A percentile compares a stretch with the other conserved stretches of the same genome.
phyloP scores from a whole-genome alignment of 2,888 invertebrate species.

The Gandaritis pyraliata region DNA sequence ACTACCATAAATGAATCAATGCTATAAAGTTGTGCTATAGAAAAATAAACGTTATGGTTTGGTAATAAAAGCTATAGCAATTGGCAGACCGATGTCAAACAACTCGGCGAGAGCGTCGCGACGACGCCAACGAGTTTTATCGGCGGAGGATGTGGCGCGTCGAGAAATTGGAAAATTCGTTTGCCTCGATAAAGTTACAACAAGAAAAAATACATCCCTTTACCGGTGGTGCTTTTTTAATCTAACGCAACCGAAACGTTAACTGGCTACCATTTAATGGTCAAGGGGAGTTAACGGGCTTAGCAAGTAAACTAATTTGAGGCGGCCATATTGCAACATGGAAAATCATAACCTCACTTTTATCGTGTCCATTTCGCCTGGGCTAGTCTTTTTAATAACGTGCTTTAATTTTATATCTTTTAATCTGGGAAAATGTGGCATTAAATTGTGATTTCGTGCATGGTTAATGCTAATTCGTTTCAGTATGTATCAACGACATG shows the following conservation, averaged over 20 bases:
- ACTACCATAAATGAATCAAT: constrained; percentile 38
- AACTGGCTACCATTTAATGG: constrained; percentile 48
- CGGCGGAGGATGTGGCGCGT: constrained; percentile 66
- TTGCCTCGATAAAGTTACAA: constrained; percentile 65
- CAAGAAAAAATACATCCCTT: constrained; percentile 38
- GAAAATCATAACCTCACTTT: constrained; percentile 70
- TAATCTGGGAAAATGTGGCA: constrained; percentile 68
- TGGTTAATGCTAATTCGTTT: constrained; percentile 50
- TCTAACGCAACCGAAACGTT: constrained; percentile 47
- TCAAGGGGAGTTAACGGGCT: constrained; percentile 47
- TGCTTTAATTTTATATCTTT: constrained; percentile 78
- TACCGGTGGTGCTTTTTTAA: constrained; percentile 40
- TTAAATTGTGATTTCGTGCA: constrained; percentile 68
- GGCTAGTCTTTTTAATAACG: constrained; percentile 78
- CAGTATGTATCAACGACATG: constrained; percentile 19
- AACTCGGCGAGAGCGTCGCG: constrained; percentile 39
- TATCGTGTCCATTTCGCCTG: constrained; percentile 76
- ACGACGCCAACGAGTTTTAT: constrained; percentile 55
- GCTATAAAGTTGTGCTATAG: constrained; percentile 33
- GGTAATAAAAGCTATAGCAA: constrained; percentile 47
- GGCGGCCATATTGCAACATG: constrained; percentile 67
- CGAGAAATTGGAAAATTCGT: constrained; percentile 70
- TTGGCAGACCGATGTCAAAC: constrained; percentile 42
- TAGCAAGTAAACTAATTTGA: constrained; percentile 64
- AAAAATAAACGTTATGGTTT: constrained; percentile 46